A percentile compares a stretch with the other conserved stretches of the same genome.
Conservation (phyloP, 2,797 vertebrate species). For the Rallus crepitans region DNA sequence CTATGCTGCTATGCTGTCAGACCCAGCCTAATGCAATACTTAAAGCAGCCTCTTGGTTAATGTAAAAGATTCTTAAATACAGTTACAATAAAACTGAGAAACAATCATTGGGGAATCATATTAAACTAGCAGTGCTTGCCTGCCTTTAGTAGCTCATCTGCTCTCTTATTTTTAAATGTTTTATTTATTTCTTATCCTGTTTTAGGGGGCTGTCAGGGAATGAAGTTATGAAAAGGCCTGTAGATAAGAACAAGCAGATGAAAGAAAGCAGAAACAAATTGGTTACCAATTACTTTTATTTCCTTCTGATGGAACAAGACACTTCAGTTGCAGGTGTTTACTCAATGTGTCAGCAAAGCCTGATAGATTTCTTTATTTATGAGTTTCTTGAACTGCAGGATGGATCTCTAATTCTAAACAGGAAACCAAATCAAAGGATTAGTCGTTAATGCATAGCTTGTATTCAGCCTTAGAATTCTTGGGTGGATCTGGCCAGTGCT, state of each 20-base stretch:
- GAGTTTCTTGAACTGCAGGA: constrained; percentile 27
- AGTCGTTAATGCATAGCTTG: constrained; percentile 57
- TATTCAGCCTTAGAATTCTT: constrained; percentile 27
- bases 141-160: constrained; percentile 41
- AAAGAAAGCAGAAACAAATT: constrained; percentile 55
- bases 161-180: constrained; percentile 51
- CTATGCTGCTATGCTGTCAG: constrained; percentile 3
- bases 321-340: constrained; percentile 42
- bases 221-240: constrained; percentile 25
- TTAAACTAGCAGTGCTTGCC: neutral
- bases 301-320: constrained; percentile 59
- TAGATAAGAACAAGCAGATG: constrained; percentile 32
- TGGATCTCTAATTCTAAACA: constrained; percentile 31
- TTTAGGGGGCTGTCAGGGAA: constrained; percentile 42
- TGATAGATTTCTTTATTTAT: constrained; percentile 48
- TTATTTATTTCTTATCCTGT: constrained; percentile 54
- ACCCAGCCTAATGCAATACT: neutral
- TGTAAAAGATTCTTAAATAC: constrained; percentile 6
- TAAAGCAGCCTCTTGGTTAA: constrained; percentile 8
- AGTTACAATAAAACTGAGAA: neutral
- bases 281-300: constrained; percentile 60
- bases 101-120: neutral
- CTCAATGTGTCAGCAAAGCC: constrained; percentile 27
- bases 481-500: neutral
- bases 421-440: constrained; percentile 50